Evolutionary conservation across 1,140 invertebrate genomes (phyloP).

Genomic region (Drosophila fuyamai): DNA sequence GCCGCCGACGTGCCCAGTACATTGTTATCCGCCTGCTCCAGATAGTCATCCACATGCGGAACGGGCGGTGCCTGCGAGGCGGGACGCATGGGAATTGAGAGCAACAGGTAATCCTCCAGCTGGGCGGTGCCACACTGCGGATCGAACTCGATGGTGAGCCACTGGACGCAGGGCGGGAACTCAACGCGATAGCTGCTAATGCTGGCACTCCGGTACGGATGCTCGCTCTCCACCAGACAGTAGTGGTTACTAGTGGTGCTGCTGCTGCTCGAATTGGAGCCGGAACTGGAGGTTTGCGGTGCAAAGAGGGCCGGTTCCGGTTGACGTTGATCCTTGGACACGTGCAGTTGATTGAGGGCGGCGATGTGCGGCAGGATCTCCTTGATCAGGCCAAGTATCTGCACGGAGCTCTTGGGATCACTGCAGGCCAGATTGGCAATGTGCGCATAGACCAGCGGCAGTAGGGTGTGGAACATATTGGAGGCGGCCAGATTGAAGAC

Average conservation of each 20-base stretch:
- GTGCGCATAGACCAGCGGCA: conserved; percentile 92
- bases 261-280: conserved; percentile 1
- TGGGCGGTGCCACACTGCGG: conserved; percentile 96
- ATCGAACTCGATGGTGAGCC: conserved; percentile 97
- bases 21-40: conserved; percentile 76
- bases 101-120: conserved; percentile 95
- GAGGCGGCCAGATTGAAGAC: conserved; percentile 81
- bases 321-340: conserved; percentile 80
- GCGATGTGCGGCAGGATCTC: conserved; percentile 96
- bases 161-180: conserved; percentile 95
- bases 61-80: conserved; percentile 8
- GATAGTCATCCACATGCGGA: conserved; percentile 65
- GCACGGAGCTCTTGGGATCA: conserved; percentile 95
- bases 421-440: conserved; percentile 92
- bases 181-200: conserved; percentile 95
- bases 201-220: conserved; percentile 96
- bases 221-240: conserved; percentile 97
- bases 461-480: conserved; percentile 89
- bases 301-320: conserved; percentile 33
- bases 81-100: conserved; percentile 90
- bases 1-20: not conserved
- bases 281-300: not conserved
- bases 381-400: conserved; percentile 95
- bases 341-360: conserved; percentile 90
- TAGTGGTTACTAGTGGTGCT: conserved; percentile 93